These are phyloP conservation scores for Melierax canorus DNA, from an alignment of 2,113 vertebrate genomes.

Conservation along the genomic window DNA sequence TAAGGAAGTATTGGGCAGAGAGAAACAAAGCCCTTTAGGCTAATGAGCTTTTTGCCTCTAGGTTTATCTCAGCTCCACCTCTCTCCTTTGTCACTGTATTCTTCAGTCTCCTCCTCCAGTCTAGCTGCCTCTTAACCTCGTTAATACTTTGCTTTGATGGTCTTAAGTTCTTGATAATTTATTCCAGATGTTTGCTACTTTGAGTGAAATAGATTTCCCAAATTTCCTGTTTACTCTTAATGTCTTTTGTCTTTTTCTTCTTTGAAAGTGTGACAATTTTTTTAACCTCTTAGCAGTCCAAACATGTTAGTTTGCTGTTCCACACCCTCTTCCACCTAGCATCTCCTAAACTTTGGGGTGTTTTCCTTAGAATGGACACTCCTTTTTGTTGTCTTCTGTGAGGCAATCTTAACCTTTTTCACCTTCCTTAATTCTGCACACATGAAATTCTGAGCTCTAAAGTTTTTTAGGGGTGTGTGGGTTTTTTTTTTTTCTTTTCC, in stretches of 20 bases:
- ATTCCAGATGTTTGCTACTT: conserved; percentile 66
- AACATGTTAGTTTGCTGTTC: neutral
- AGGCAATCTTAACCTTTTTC: neutral
- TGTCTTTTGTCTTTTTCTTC: conserved; percentile 53
- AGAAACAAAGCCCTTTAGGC: neutral
- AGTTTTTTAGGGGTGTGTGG: neutral
- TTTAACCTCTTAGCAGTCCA: conserved; percentile 25
- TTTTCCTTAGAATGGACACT: neutral
- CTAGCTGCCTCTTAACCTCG: conserved; percentile 52
- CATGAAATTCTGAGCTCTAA: neutral
- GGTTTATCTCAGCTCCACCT: conserved; percentile 10
- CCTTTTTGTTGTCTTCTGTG: neutral
- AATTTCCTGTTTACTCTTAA: conserved; percentile 62
- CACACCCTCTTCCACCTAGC: neutral
- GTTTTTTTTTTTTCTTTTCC: neutral
- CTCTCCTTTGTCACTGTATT: conserved; percentile 20
- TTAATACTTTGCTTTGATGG: conserved; percentile 61
- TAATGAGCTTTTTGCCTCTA: neutral
- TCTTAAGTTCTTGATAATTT: conserved; percentile 54
- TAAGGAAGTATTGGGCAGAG: neutral
- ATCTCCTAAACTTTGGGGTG: neutral
- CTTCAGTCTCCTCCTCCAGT: conserved; percentile 25
- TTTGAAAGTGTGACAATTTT: conserved; percentile 49
- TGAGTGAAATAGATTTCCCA: conserved; percentile 49
- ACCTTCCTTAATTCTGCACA: neutral